Evolutionary conservation across 1,140 invertebrate genomes (phyloP).

Genomic region (Tetragnatha versicolor): DNA sequence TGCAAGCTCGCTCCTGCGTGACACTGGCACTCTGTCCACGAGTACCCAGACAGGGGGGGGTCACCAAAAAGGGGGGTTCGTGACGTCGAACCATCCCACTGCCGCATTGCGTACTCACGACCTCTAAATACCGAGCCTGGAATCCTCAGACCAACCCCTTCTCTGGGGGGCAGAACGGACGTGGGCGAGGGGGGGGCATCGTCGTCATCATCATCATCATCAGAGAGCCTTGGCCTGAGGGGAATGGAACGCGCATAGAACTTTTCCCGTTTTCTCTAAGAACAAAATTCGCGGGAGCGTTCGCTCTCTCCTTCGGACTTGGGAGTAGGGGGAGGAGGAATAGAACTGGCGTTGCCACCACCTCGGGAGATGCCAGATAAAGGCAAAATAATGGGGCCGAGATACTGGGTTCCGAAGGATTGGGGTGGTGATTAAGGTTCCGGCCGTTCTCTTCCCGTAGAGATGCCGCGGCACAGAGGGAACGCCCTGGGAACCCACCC

Average conservation of each 20-base stretch:
- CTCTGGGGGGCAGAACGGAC: background rate
- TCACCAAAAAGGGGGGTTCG: too few species aligned
- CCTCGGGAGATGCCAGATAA: conserved; percentile 2
- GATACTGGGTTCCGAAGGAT: background rate
- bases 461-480: too few species aligned
- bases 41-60: too few species aligned
- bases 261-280: conserved; percentile 10
- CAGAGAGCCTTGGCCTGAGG: background rate
- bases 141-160: background rate
- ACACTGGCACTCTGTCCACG: too few species aligned
- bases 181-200: background rate
- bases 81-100: too few species aligned
- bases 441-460: background rate
- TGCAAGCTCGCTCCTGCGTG: too few species aligned
- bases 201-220: background rate
- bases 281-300: conserved; percentile 5
- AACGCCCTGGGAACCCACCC: too few species aligned
- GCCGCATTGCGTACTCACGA: background rate
- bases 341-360: background rate
- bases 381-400: conserved; percentile 20
- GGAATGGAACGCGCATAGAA: background rate
- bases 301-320: conserved; percentile 9
- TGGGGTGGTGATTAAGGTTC: conserved; percentile 8
- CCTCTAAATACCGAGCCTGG: background rate
- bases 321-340: too few species aligned